Percentiles rank a stretch among this genome's conserved stretches.
These are phyloP conservation scores for Pantala flavescens DNA, from an alignment of 1,140 invertebrate species.

Conservation along the genomic window DNA sequence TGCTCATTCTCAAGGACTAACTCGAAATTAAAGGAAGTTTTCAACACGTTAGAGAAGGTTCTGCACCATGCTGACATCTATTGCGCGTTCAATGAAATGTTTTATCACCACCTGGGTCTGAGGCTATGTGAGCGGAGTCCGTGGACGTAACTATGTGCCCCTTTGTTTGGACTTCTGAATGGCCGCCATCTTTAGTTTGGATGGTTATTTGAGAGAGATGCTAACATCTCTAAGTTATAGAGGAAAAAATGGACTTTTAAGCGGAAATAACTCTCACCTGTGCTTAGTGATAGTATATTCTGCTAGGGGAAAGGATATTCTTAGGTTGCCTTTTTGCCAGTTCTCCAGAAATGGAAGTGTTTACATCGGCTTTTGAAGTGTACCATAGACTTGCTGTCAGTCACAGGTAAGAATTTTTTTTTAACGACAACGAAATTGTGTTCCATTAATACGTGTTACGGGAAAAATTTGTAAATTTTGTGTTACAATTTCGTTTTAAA, in stretches of 20 bases:
- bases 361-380: slow-evolving; percentile 9
- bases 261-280: neutral
- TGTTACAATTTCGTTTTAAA: too few relatives aligned
- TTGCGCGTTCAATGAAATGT: neutral
- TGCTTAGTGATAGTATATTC: neutral
- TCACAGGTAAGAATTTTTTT: slow-evolving; percentile 1
- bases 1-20: too few relatives aligned
- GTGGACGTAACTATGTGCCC: neutral
- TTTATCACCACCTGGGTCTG: neutral
- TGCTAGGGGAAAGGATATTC: neutral
- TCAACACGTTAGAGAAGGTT: too few relatives aligned
- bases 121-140: slow-evolving; percentile 7
- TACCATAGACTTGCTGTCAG: slow-evolving; percentile 1
- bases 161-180: slow-evolving; percentile 6
- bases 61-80: neutral
- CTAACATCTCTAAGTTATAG: neutral
- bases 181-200: slow-evolving; percentile 7
- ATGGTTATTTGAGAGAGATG: neutral
- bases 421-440: neutral
- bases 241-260: neutral
- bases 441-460: too few relatives aligned
- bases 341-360: neutral
- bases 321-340: neutral
- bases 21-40: too few relatives aligned
- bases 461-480: too few relatives aligned